A percentile compares a stretch with the other conserved stretches of the same genome.
phyloP scores from a whole-genome alignment of 2,113 vertebrate genomes.

The Sterna hirundo region DNA sequence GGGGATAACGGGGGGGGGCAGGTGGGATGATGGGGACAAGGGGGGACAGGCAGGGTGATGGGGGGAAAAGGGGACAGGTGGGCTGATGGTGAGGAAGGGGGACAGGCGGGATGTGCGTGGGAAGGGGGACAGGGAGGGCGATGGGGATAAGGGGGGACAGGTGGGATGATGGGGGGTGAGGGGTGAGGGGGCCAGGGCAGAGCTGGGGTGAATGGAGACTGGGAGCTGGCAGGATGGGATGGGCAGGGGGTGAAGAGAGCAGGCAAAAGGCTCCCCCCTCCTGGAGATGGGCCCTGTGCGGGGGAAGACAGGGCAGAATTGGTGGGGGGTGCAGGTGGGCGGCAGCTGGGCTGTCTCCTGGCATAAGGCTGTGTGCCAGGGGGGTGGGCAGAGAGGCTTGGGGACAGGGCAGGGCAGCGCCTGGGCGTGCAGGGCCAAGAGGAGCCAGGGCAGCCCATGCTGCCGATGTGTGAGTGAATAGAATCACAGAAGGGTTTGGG shows the following conservation, averaged over 20 bases:
- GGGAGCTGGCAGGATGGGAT: not conserved
- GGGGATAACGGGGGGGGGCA: no score
- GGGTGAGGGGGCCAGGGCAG: no score
- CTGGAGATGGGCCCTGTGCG: not conserved
- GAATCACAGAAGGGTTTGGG: not conserved
- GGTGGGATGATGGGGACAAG: not conserved
- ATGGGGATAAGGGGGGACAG: no score
- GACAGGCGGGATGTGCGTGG: no score
- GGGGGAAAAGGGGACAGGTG: not conserved
- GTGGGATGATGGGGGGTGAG: not conserved
- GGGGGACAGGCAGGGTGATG: not conserved
- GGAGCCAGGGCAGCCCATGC: not conserved
- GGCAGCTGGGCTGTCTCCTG: not conserved
- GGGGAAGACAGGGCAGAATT: not conserved
- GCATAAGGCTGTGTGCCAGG: not conserved
- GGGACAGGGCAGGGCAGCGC: no score
- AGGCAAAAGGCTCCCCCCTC: not conserved
- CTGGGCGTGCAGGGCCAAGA: no score
- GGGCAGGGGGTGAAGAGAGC: not conserved
- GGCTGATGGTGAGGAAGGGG: no score
- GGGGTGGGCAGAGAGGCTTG: not conserved
- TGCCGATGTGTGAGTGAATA: no score
- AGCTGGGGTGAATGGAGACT: not conserved
- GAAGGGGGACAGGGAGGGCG: not conserved
- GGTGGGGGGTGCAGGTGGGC: not conserved